Conservation (phyloP, 2,797 vertebrate species). For the Apogon hyalosoma region DNA sequence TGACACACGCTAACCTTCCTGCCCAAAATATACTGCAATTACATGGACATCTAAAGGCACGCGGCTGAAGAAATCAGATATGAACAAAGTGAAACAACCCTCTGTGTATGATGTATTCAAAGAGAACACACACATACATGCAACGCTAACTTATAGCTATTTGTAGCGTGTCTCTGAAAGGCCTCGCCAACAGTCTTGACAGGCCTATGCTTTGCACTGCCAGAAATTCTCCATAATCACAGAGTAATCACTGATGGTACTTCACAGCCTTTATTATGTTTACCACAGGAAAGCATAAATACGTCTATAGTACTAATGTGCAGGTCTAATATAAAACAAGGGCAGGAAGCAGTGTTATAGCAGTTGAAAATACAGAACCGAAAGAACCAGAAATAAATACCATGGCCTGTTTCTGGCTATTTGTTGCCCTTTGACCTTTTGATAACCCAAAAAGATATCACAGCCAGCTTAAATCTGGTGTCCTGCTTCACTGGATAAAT, state of each 20-base stretch:
- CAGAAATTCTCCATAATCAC: slow-evolving; percentile 58
- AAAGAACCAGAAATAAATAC: slow-evolving; percentile 8
- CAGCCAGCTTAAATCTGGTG: neutral
- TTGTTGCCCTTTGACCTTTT: slow-evolving; percentile 26
- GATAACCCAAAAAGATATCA: slow-evolving; percentile 20
- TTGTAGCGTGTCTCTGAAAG: slow-evolving; percentile 32
- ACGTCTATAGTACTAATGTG: slow-evolving; percentile 18
- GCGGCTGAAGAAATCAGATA: slow-evolving; percentile 5
- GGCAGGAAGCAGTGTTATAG: neutral
- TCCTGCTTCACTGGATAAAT: slow-evolving; percentile 1
- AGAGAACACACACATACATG: slow-evolving; percentile 15
- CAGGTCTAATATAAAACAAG: slow-evolving; percentile 37
- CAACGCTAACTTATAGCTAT: slow-evolving; percentile 43
- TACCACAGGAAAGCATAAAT: slow-evolving; percentile 20
- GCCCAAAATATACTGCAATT: slow-evolving; percentile 42
- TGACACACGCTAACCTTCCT: slow-evolving; percentile 1
- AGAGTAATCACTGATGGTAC: slow-evolving; percentile 53
- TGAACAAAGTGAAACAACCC: slow-evolving; percentile 4
- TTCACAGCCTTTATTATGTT: slow-evolving; percentile 42
- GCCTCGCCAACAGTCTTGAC: slow-evolving; percentile 33
- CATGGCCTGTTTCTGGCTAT: slow-evolving; percentile 13
- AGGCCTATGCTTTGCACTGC: slow-evolving; percentile 39
- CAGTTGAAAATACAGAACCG: slow-evolving; percentile 5
- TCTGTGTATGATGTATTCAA: neutral
- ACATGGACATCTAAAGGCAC: slow-evolving; percentile 32